A percentile compares a stretch with the other conserved stretches of the same genome.
Conservation (phyloP, 2,797 vertebrate genomes). For the Takifugu ocellatus region DNA sequence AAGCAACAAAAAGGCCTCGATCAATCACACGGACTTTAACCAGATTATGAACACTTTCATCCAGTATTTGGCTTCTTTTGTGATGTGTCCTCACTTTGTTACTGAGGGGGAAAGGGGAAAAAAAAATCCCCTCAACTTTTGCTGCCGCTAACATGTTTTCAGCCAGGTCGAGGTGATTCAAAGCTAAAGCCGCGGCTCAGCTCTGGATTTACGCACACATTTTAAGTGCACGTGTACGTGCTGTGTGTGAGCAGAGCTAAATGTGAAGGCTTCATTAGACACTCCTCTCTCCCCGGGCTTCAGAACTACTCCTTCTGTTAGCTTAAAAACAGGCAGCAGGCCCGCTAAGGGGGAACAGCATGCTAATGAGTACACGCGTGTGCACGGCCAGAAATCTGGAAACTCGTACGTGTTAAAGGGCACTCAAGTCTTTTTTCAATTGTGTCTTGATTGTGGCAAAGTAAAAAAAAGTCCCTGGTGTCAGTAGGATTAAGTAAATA, state of each 20-base stretch:
- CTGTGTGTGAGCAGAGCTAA: conserved; percentile 21
- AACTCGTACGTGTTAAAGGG: conserved; percentile 13
- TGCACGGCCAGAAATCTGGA: conserved; percentile 15
- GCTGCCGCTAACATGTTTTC: too few species aligned
- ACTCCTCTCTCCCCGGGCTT: conserved; percentile 21
- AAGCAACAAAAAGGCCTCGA: conserved; percentile 24
- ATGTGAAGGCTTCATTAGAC: conserved; percentile 38
- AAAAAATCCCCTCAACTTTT: too few species aligned
- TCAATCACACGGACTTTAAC: conserved; percentile 6
- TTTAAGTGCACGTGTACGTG: not conserved
- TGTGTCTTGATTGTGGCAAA: conserved; percentile 16
- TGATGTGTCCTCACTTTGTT: too few species aligned
- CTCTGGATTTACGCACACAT: too few species aligned
- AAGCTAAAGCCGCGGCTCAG: too few species aligned
- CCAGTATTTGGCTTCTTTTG: not conserved
- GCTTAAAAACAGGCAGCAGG: conserved; percentile 21
- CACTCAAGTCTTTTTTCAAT: conserved; percentile 7
- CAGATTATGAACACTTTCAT: not conserved
- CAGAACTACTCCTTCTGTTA: conserved; percentile 44
- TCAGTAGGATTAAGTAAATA: not conserved
- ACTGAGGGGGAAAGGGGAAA: too few species aligned
- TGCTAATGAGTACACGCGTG: conserved; percentile 23
- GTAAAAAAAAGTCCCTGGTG: conserved; percentile 9
- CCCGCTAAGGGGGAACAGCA: conserved; percentile 16
- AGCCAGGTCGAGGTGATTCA: too few species aligned